Base-by-base conservation (phyloP, 1,140 invertebrate species). In the Drosophila neocordata region DNA sequence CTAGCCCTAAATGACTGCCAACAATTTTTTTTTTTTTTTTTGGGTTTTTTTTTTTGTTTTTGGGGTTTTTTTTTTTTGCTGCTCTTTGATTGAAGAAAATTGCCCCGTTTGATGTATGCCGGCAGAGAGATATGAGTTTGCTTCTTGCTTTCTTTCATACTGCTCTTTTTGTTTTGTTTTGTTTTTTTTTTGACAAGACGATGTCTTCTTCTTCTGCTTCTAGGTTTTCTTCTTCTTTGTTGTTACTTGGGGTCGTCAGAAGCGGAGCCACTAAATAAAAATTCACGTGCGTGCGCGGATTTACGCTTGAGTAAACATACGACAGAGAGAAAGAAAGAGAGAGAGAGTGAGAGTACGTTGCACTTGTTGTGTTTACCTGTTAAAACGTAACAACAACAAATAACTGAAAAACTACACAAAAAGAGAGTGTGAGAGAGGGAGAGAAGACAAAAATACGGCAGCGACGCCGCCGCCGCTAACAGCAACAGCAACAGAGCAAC, bases 361-460 rank as follows among this genome's bases (percentile, higher is more conserved):
- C 82, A 85, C 82, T 85, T 87, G 82, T 66, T 85, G 58, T 60
- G 74, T 87, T 85, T 88, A 87, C 82, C 74, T 87, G 78, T 67
- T 60, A 56, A 15, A 48, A 48, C 15, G 27, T 31, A 48, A 48
- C 51, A 53, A 53, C 20, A 56, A 56, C 24, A 56, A 44, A 18
- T 9, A 15, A 44, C 6, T 44, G 7, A 44, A 56, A 18, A 31
- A 31, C 27, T 31, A 31, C 6, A 31, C 27, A 7, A 31, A 56
- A 35, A 15, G 27, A 57, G 5, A 35, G 4, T 2, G 22, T 2
- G 22, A 24, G 22, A 24, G 22, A 35, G 13, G 24, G 15, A 38
- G 35, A 13, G 13, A 38, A n/a, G 66, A 24, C 22, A 73, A 72
- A 63, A 84, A 76, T n/a, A n/a, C 78, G 63, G 70, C 71, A 83